These are phyloP conservation scores for Prionace glauca DNA, from an alignment of 2,797 vertebrate genomes.

Conservation along the genomic window DNA sequence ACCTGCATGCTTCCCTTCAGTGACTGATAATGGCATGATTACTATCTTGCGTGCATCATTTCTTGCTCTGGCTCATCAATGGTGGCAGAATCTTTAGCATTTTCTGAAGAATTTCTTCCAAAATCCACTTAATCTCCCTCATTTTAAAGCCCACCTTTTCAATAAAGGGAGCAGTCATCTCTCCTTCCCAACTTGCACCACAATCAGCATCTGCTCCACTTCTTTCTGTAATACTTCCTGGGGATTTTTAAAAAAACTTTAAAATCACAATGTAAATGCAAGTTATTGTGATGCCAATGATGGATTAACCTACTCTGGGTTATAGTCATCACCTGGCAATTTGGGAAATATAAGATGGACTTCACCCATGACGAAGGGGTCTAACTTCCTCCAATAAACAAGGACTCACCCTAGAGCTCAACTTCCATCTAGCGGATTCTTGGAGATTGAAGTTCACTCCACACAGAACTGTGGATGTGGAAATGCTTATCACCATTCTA, in stretches of 20 bases:
- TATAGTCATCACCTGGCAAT: not conserved
- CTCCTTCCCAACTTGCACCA: not conserved
- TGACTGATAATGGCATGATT: not conserved
- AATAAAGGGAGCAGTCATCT: not conserved
- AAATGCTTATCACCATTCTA: not conserved
- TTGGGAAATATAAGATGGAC: not conserved
- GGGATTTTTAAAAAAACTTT: not conserved
- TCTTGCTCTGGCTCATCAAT: not conserved
- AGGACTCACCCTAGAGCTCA: not conserved
- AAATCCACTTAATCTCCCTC: not conserved
- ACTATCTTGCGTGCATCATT: not conserved
- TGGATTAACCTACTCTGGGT: not conserved
- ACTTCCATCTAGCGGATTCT: not conserved
- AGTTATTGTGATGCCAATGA: not conserved
- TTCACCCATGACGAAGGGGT: not conserved
- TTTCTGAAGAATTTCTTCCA: not conserved
- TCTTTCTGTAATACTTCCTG: not conserved
- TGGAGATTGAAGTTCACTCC: not conserved
- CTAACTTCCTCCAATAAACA: not conserved
- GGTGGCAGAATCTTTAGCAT: not conserved
- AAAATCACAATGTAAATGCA: not conserved
- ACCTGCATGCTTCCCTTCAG: too few species aligned
- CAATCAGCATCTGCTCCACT: not conserved
- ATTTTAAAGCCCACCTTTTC: not conserved
- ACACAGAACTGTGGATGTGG: not conserved